Percentiles rank a stretch among this genome's conserved stretches.
phyloP scores from a whole-genome alignment of 2,888 invertebrate species.

The Scaptomyza polygonia region DNA sequence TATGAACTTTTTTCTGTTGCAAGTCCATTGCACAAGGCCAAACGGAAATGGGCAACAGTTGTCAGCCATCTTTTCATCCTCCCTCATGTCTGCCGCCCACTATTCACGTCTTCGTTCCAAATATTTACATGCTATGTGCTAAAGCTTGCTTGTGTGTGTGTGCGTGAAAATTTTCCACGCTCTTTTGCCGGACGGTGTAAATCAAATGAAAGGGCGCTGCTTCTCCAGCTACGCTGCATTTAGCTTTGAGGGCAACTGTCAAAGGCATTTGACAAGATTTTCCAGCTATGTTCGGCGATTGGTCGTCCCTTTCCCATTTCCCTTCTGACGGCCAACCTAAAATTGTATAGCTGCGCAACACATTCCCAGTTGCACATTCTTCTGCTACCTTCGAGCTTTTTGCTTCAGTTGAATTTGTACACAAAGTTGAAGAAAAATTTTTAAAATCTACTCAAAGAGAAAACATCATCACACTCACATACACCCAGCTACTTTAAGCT shows the following conservation, averaged over 20 bases:
- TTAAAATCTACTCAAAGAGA: slow-evolving; percentile 32
- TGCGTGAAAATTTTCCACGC: slow-evolving; percentile 67
- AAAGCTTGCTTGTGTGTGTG: slow-evolving; percentile 30
- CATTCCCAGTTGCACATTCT: slow-evolving; percentile 30
- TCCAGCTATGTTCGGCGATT: slow-evolving; percentile 46
- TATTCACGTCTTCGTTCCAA: slow-evolving; percentile 36
- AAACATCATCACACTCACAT: slow-evolving; percentile 22
- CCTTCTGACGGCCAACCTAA: too few species aligned
- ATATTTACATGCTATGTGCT: slow-evolving; percentile 70
- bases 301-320: neutral
- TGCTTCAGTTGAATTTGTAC: slow-evolving; percentile 11
- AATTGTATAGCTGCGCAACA: slow-evolving; percentile 2
- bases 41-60: slow-evolving; percentile 62
- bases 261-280: slow-evolving; percentile 71
- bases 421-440: slow-evolving; percentile 49
- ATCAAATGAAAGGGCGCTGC: slow-evolving; percentile 54
- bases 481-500: slow-evolving; percentile 36
- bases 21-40: slow-evolving; percentile 68
- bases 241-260: slow-evolving; percentile 67
- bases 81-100: neutral
- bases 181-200: slow-evolving; percentile 62
- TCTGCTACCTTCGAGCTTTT: slow-evolving; percentile 35
- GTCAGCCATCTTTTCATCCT: slow-evolving; percentile 40
- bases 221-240: slow-evolving; percentile 45
- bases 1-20: slow-evolving; percentile 38